Base-by-base conservation (phyloP, 2,113 vertebrate species). In the Pelecanus crispus region DNA sequence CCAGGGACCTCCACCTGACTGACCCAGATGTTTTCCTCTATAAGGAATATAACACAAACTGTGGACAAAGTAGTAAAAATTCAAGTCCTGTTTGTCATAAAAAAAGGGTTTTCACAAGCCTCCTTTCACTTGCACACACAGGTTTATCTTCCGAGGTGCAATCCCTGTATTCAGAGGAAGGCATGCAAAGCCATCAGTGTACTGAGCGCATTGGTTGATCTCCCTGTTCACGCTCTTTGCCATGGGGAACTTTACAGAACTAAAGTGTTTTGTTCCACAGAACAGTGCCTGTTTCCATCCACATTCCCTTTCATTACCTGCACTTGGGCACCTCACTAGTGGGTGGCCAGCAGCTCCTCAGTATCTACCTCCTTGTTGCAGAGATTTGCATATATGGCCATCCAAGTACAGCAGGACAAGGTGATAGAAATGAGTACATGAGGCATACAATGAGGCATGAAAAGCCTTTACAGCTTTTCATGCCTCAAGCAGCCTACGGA, bases 181-280 rank as follows among this genome's bases (percentile, higher is more conserved):
- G 31, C 7, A 58, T 24, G 31, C 22, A 82, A 56, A 50, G 24
- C 36, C 42, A n/a, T 1, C 6, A 14, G 40, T 22, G 59, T 36
- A 6, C 14, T 7, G 11, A 68, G 19, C 2, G 1, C 8, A 1
- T 21, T 3, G 6, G 13, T 7, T 22, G 20, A 68, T 49, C 29
- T 92, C 44, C 32, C 17, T 2, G 1, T 32, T 63, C 65, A 26
- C 20, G 2, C 11, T 17, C 14, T 68, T 53, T 67, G 17, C 67
- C 24, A 11, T 0, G 1, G 5, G 52, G 36, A 47, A 14, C 29
- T 42, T 19, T 0, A 17, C 11, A 67, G 63, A 63, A 38, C 62
- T 12, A 26, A 42, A n/a, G 1, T 0, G 3, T 21, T 34, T 67
- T 45, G 34, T 16, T 59, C 21, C 56, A 67, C 21, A 17, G 31